phyloP scores from a whole-genome alignment of 2,888 invertebrate species.

The Cryptophagus acutangulus region DNA sequence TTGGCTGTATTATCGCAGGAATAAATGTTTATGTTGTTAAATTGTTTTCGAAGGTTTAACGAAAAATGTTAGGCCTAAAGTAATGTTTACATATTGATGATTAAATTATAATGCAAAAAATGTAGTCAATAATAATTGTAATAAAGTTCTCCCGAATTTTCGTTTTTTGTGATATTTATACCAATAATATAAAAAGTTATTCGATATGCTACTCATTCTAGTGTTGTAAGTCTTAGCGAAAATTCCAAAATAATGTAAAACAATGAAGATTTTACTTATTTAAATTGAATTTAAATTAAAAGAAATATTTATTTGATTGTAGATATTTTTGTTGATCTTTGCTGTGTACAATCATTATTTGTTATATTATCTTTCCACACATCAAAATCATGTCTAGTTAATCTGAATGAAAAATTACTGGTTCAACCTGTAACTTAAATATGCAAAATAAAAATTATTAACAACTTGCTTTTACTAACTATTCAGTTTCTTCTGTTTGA shows the following conservation, averaged over 20 bases:
- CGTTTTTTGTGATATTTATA: constrained; percentile 35
- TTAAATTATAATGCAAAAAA: constrained; percentile 9
- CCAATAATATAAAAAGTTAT: constrained; percentile 26
- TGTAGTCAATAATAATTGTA: constrained; percentile 36
- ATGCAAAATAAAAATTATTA: too few species aligned
- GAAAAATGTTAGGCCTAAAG: too few species aligned
- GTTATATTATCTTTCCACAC: too few species aligned
- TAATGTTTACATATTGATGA: not conserved
- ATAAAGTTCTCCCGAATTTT: constrained; percentile 30
- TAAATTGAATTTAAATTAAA: not conserved
- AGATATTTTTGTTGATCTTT: constrained; percentile 9
- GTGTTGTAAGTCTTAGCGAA: constrained; percentile 27
- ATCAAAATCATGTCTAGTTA: too few species aligned
- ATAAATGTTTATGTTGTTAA: too few species aligned
- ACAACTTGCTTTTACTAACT: too few species aligned
- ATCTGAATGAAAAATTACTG: too few species aligned
- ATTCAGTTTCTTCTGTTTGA: too few species aligned
- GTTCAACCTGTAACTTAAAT: too few species aligned
- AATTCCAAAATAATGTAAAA: constrained; percentile 10
- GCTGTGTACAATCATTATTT: constrained; percentile 43
- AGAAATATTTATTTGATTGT: not conserved
- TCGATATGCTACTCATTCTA: constrained; percentile 33
- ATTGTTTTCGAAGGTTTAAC: too few species aligned
- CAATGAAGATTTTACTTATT: not conserved
- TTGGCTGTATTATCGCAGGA: too few species aligned